Base-by-base conservation (phyloP, 1,140 invertebrate genomes). In the Lasioglossum albipes region DNA sequence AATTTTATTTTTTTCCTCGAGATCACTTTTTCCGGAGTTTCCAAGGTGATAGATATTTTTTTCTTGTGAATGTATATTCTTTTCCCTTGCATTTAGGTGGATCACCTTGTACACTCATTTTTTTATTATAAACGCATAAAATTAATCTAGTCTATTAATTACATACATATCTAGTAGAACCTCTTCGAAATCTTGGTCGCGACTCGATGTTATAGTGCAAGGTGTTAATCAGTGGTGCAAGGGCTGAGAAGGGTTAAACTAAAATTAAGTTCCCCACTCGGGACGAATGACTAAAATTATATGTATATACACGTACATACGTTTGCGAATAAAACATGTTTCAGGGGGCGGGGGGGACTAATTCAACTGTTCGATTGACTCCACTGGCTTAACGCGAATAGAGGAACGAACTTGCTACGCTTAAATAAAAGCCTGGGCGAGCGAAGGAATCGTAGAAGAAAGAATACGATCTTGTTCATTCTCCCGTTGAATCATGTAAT, bases 321-420 rank as follows among this genome's bases (percentile, higher is more conserved):
- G 12, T 6, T 74, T 57, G 57, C 45, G 36, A 54, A 20, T 12
- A 59, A 27, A 18, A 64, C 64, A 62, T 13, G 42, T 18, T 41
- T 12, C 45, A 49, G 45, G 10, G 45, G 45, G 12, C 18, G 18
- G 16, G 18, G 62, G 42, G 41, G 20, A 49, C 52, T 64, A 76
- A 71, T 70, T 57, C 65, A 22, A 70, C 12, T 36, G 22, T 20
- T 64, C 66, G 36, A 76, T n/a, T 68, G 49, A 78, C 83, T 84
- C 67, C 79, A 85, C 80, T 86, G 84, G 80, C 82, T 80, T 84
- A 85, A 88, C 7, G n/a, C 7, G n/a, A n/a, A n/a, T 9, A n/a
- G 84, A 52, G 7, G 13, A 41, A n/a, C 64, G 57, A 61, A 67
- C 59, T 78, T 31, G 73, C 20, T 70, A 78, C 36, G 9, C 20